A percentile compares a stretch with the other conserved stretches of the same genome.
Evolutionary conservation across 2,797 vertebrate species (phyloP).

Genomic region (Pantherophis alleghaniensis): DNA sequence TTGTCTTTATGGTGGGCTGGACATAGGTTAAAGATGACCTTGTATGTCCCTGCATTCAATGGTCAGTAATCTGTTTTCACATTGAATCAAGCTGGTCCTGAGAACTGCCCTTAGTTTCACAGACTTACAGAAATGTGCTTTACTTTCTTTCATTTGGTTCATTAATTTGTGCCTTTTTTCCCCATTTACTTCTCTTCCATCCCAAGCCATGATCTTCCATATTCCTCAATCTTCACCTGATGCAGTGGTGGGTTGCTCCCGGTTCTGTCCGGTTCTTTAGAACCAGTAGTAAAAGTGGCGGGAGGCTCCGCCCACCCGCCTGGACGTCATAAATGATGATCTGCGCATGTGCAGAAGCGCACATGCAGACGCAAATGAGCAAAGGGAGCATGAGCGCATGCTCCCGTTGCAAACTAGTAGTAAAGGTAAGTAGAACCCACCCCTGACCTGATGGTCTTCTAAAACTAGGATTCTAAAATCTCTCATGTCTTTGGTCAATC

Average conservation of each 20-base stretch:
- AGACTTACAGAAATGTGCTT: neutral
- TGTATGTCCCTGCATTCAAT: neutral
- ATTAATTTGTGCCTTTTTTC: neutral
- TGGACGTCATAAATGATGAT: too few species aligned
- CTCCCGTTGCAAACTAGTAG: too few species aligned
- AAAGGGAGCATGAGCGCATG: too few species aligned
- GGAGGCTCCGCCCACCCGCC: too few species aligned
- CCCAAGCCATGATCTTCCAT: neutral
- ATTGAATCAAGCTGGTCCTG: neutral
- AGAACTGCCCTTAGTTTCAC: neutral
- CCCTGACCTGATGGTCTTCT: neutral
- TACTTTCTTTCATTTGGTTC: neutral
- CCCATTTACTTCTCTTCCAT: neutral
- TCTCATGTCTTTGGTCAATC: neutral
- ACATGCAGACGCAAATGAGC: too few species aligned
- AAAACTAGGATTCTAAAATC: neutral
- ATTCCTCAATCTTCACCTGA: neutral
- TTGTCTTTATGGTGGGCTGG: neutral
- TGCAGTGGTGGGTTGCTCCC: too few species aligned
- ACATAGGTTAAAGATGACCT: neutral
- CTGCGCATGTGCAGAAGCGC: too few species aligned
- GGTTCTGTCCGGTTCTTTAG: too few species aligned
- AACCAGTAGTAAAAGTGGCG: too few species aligned
- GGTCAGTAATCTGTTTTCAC: neutral
- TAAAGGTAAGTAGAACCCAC: too few species aligned